phyloP scores from a whole-genome alignment of 2,888 invertebrate species.

The Coleophora deauratella region DNA sequence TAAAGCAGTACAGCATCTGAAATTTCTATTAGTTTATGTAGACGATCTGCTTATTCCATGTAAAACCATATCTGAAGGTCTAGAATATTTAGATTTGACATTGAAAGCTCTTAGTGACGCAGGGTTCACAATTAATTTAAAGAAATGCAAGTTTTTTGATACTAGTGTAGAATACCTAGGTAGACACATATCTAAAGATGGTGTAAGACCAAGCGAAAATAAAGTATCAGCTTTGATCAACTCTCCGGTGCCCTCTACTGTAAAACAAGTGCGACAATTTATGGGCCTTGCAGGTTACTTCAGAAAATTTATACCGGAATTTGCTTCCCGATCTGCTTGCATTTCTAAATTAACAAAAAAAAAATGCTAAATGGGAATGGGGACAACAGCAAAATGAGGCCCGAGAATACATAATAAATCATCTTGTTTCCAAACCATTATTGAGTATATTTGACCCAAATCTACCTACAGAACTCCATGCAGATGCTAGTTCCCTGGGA shows the following conservation, averaged over 20 bases:
- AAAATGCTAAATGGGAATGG: neutral
- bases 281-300: neutral
- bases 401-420: neutral
- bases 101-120: neutral
- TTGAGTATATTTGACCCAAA: neutral
- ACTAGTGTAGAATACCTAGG: neutral
- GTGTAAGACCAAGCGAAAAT: neutral
- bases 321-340: neutral
- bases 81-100: neutral
- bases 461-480: neutral
- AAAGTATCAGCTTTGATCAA: neutral
- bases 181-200: neutral
- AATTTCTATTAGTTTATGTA: constrained; percentile 1
- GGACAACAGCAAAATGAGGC: neutral
- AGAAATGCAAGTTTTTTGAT: neutral
- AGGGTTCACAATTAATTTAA: neutral
- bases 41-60: constrained; percentile 1
- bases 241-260: neutral
- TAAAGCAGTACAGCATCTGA: neutral
- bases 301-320: neutral
- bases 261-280: neutral
- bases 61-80: neutral
- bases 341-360: neutral
- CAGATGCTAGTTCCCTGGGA: neutral
- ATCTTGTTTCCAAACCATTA: neutral